These are phyloP conservation scores for Sigmodon hispidus DNA, from an alignment of 2,113 vertebrate species.

Conservation along the genomic window DNA sequence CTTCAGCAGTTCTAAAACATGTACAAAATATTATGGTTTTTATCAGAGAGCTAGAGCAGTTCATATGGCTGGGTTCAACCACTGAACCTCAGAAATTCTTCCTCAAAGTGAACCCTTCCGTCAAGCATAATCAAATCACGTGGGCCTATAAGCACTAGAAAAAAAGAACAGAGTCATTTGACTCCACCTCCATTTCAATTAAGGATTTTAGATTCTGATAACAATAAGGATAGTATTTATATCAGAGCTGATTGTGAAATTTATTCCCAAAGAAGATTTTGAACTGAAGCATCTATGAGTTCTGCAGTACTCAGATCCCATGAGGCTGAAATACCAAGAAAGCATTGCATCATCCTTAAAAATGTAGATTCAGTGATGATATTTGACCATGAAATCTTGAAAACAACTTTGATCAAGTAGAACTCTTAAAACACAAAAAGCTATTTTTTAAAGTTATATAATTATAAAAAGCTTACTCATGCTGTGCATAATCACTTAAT, in stretches of 20 bases:
- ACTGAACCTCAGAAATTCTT: not conserved
- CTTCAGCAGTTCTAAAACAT: constrained; percentile 14
- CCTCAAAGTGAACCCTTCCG: constrained; percentile 3
- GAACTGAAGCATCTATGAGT: constrained; percentile 13
- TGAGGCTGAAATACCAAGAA: constrained; percentile 50
- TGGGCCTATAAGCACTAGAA: constrained; percentile 25
- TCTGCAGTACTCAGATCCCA: constrained; percentile 32
- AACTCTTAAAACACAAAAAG: constrained; percentile 64
- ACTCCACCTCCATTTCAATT: constrained; percentile 24
- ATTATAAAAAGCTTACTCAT: constrained; percentile 76
- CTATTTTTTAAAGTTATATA: constrained; percentile 35
- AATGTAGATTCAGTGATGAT: constrained; percentile 49
- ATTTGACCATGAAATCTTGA: constrained; percentile 59
- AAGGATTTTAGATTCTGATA: constrained; percentile 52
- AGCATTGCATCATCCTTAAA: constrained; percentile 59
- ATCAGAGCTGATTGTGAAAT: constrained; percentile 58
- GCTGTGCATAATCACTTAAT: constrained; percentile 75
- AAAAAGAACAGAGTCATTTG: constrained; percentile 38
- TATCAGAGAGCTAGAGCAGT: not conserved
- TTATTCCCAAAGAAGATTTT: constrained; percentile 48
- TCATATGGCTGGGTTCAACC: not conserved
- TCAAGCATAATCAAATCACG: not conserved
- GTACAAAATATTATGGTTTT: not conserved
- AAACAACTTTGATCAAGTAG: constrained; percentile 65
- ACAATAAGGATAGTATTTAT: constrained; percentile 41